These are phyloP conservation scores for Oedothorax gibbosus DNA, from an alignment of 1,140 invertebrate genomes.

Conservation along the genomic window DNA sequence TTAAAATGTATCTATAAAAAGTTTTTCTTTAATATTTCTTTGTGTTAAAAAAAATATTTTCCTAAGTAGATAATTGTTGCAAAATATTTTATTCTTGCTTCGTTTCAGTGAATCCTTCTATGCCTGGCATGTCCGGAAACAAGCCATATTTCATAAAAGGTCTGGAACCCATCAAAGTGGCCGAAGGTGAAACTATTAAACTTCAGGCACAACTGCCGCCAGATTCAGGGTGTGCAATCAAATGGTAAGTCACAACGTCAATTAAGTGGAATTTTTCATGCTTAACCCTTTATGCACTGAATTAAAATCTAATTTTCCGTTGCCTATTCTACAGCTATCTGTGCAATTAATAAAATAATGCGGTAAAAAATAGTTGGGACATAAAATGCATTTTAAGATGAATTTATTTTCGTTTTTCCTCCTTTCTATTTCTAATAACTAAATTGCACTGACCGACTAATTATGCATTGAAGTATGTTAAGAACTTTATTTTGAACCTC, in stretches of 20 bases:
- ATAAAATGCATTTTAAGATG: too few species aligned
- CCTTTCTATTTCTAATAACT: too few species aligned
- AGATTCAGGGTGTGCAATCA: slow-evolving; percentile 82
- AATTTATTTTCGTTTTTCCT: too few species aligned
- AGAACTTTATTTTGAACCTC: too few species aligned
- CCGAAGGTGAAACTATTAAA: slow-evolving; percentile 81
- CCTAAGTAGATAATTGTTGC: not conserved
- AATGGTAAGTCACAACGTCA: slow-evolving; percentile 73
- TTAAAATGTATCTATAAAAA: not conserved
- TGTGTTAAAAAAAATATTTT: not conserved
- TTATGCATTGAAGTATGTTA: too few species aligned
- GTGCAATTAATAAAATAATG: too few species aligned
- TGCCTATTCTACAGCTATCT: too few species aligned
- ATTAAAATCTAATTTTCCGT: too few species aligned
- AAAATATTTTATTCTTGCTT: not conserved
- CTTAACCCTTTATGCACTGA: too few species aligned
- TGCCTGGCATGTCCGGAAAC: slow-evolving; percentile 58
- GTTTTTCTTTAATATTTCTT: not conserved
- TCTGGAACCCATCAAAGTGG: slow-evolving; percentile 72
- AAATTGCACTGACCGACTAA: too few species aligned
- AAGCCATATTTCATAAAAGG: slow-evolving; percentile 55
- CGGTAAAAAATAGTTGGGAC: too few species aligned
- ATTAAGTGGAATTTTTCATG: too few species aligned
- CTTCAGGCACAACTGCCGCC: slow-evolving; percentile 83
- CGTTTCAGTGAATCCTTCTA: slow-evolving; percentile 43